Evolutionary conservation across 2,888 invertebrate species (phyloP).

Genomic region (Trichopoda pennipes): DNA sequence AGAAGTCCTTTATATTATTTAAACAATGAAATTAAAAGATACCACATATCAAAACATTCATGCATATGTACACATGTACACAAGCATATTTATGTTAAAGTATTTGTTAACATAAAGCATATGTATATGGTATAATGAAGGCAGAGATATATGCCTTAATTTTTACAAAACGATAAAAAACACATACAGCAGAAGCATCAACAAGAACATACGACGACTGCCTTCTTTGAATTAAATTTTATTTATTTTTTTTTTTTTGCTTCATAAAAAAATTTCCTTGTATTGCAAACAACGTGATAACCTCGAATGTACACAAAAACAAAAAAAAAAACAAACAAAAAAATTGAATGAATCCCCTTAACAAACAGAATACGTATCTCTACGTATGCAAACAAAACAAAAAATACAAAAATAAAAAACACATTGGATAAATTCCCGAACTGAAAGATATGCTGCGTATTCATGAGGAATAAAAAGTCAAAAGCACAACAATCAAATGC

Average conservation of each 20-base stretch:
- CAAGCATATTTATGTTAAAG: background rate
- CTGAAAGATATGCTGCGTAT: constrained; percentile 59
- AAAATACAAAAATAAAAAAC: constrained; percentile 7
- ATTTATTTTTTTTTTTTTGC: background rate
- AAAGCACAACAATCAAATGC: constrained; percentile 63
- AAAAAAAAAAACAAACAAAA: constrained; percentile 5
- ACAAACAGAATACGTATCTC: constrained; percentile 27
- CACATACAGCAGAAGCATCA: constrained; percentile 22
- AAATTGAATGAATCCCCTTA: constrained; percentile 35
- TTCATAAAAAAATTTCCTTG: constrained; percentile 26
- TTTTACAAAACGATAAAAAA: constrained; percentile 74
- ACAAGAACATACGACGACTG: constrained; percentile 42
- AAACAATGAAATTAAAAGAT: constrained; percentile 7
- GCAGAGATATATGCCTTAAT: constrained; percentile 72
- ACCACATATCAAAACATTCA: background rate
- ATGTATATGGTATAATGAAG: background rate
- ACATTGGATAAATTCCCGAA: constrained; percentile 50
- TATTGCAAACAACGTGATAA: constrained; percentile 62
- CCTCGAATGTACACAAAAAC: constrained; percentile 46
- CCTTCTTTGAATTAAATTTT: constrained; percentile 27
- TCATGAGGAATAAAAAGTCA: constrained; percentile 67
- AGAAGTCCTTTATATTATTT: background rate
- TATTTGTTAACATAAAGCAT: constrained; percentile 16
- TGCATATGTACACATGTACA: background rate
- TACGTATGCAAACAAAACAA: background rate